These are phyloP conservation scores for Corvus cornix DNA, from an alignment of 2,113 vertebrate species.

Conservation along the genomic window DNA sequence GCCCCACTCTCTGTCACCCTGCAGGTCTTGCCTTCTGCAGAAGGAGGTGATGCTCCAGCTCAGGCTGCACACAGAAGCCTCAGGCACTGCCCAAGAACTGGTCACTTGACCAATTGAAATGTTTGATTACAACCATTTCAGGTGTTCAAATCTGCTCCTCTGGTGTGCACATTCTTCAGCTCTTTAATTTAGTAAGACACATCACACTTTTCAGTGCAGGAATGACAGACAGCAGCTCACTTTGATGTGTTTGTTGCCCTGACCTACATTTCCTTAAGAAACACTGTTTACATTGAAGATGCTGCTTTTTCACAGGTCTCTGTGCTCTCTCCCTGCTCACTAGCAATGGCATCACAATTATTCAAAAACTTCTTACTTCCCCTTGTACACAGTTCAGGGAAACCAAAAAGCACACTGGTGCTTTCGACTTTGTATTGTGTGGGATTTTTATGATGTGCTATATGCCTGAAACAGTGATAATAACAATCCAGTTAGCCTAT, in stretches of 20 bases:
- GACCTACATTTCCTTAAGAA: background rate
- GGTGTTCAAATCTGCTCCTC: background rate
- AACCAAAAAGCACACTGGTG: background rate
- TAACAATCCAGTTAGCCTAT: background rate
- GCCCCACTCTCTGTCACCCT: background rate
- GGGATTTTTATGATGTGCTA: constrained; percentile 43
- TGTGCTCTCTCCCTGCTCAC: background rate
- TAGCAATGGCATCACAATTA: background rate
- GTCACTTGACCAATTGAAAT: background rate
- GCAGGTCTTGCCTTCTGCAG: background rate
- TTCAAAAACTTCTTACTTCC: background rate
- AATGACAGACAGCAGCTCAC: background rate
- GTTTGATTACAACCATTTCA: background rate
- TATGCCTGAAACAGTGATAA: constrained; percentile 22
- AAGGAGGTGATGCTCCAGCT: constrained; percentile 22
- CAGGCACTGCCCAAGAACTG: background rate
- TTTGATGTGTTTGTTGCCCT: constrained; percentile 42
- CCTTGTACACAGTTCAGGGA: background rate
- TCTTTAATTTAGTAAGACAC: background rate
- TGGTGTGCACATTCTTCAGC: background rate
- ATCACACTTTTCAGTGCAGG: background rate
- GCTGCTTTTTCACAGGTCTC: background rate
- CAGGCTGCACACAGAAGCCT: constrained; percentile 8
- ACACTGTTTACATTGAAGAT: background rate
- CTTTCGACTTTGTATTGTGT: constrained; percentile 15